Evolutionary conservation across 2,797 vertebrate genomes (phyloP), one percentile per base, ranked within the genome.

Genomic region (Esox masquinongy): DNA sequence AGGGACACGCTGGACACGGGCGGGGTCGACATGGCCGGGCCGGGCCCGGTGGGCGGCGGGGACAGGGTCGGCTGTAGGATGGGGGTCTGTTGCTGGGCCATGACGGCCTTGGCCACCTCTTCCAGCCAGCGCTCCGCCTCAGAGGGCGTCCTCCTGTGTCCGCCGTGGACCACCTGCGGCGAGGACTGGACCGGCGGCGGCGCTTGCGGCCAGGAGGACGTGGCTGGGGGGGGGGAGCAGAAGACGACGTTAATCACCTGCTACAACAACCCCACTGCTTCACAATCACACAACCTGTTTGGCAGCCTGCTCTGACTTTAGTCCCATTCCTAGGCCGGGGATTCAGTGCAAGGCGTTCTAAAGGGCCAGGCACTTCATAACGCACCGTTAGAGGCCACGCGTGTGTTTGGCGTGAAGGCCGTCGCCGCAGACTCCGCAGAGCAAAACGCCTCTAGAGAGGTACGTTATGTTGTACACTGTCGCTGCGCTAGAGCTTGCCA

Each of bases 111-210:
- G 51, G 97, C 95, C 11, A 97, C 96, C 77, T 98, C 96, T 72
- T 98, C 96, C 71, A 98, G 83, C 97, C 97, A 98, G 68, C 96
- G 89, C 84, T 98, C 97, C 0, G 97, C 97, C 87, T 98, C 97
- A 0, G 97, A 98, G 0, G 97, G 96, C 0, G 97, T 98, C 56
- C 97, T 94, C 77, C 88, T 95, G 90, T 98, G 97, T 43, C 96
- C 94, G 0, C 93, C 90, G 79, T 89, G 89, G 43, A 88, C 83
- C 2, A 89, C 88, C 4, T 83, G 72, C 0, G 93, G 88, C 56
- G 93, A 90, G 68, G 93, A 94, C 77, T 93, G 91, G 39, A 89
- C 84, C 0, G 88, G 70, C 26, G 93, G 78, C 36, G 95, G 95
- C 0, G 92, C 80, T 80, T 94, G 93, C 77, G 91, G 91, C 96